Conservation (phyloP, 2,797 vertebrate genomes). For the Rhinophrynus dorsalis region DNA sequence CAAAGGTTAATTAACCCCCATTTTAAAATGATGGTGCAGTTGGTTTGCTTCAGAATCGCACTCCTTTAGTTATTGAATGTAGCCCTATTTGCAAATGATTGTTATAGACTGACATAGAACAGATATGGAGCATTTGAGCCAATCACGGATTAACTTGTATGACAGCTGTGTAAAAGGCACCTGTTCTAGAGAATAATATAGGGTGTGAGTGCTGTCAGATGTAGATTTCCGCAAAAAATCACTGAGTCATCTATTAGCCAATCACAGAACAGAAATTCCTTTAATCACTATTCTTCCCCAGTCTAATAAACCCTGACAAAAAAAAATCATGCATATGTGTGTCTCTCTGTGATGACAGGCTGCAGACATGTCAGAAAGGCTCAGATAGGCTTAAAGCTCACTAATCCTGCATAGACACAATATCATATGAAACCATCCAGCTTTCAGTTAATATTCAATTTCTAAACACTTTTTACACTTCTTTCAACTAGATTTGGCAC, state of each 20-base stretch:
- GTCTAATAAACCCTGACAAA: constrained; percentile 1
- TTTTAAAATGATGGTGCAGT: too few species aligned
- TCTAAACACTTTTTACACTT: constrained; percentile 10
- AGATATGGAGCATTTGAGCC: too few species aligned
- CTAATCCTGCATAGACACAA: not conserved
- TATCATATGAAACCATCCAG: not conserved
- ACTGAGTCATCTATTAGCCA: not conserved
- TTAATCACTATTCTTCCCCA: not conserved
- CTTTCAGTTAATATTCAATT: constrained; percentile 9
- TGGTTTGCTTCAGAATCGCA: too few species aligned
- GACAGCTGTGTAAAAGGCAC: too few species aligned
- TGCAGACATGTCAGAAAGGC: not conserved
- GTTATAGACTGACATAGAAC: too few species aligned
- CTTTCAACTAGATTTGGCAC: constrained; percentile 8
- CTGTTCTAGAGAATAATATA: too few species aligned
- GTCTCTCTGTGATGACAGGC: not conserved
- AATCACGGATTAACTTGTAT: too few species aligned
- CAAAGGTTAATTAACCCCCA: too few species aligned
- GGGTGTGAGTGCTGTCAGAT: too few species aligned
- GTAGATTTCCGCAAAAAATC: too few species aligned
- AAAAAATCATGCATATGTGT: not conserved
- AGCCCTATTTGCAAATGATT: too few species aligned
- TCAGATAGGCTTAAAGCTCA: not conserved
- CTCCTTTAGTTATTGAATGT: too few species aligned
- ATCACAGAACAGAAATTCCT: not conserved